phyloP scores from a whole-genome alignment of 2,797 vertebrate genomes.

The Spea hammondii region DNA sequence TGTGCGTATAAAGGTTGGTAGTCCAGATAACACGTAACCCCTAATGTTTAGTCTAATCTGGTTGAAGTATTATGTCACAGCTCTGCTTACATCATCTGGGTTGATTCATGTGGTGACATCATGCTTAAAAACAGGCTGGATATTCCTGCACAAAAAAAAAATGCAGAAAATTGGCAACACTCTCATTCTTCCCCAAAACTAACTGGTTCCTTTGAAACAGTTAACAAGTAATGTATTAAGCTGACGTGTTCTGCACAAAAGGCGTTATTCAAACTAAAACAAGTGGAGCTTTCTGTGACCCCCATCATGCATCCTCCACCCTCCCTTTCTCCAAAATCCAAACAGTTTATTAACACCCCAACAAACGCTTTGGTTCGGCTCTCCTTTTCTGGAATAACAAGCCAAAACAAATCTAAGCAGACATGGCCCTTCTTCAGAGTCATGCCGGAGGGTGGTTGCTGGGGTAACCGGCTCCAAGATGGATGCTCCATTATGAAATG shows the following conservation, averaged over 20 bases:
- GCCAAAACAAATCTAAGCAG: constrained; percentile 9
- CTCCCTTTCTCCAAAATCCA: constrained; percentile 28
- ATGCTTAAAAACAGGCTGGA: no score
- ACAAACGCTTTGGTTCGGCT: constrained; percentile 18
- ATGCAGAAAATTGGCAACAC: no score
- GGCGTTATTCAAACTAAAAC: constrained; percentile 16
- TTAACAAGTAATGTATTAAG: constrained; percentile 1
- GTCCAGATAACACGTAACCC: no score
- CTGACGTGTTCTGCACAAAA: not conserved
- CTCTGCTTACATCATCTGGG: no score
- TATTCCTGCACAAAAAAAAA: no score
- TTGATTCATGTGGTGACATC: no score
- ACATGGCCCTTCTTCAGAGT: not conserved
- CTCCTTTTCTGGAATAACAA: not conserved
- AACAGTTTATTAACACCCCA: constrained; percentile 47
- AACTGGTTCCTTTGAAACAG: not conserved
- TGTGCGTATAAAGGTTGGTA: no score
- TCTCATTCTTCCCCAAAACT: no score
- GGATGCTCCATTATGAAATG: constrained; percentile 4
- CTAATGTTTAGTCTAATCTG: no score
- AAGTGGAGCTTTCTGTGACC: constrained; percentile 19
- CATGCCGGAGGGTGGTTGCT: constrained; percentile 7
- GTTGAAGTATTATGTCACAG: no score
- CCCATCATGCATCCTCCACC: constrained; percentile 20
- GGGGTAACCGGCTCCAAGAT: constrained; percentile 17